Conservation (phyloP, 2,113 vertebrate genomes). For the Ciconia boyciana region DNA sequence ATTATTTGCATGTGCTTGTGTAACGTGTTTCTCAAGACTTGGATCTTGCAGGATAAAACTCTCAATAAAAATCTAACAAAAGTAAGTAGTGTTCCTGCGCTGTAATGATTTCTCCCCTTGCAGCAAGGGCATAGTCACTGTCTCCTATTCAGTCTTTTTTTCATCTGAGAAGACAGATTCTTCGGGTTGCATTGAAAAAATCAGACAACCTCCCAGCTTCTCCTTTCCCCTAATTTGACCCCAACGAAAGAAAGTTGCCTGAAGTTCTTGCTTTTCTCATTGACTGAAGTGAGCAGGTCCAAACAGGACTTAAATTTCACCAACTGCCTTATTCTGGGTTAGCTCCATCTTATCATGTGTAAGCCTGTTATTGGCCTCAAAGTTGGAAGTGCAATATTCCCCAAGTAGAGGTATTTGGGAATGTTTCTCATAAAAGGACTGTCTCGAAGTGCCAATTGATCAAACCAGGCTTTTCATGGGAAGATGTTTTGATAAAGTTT, state of each 20-base stretch:
- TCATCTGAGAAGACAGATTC: background rate
- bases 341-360: slow-evolving; percentile 51
- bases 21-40: background rate
- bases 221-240: slow-evolving; percentile 58
- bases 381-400: slow-evolving; percentile 29
- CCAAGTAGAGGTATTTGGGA: background rate
- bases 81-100: background rate
- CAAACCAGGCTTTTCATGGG: background rate
- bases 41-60: background rate
- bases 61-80: background rate
- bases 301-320: slow-evolving; percentile 36
- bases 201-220: background rate
- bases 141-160: background rate
- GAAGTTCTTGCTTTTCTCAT: slow-evolving; percentile 43
- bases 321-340: slow-evolving; percentile 27
- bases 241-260: slow-evolving; percentile 39
- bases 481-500: background rate
- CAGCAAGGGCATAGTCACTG: background rate
- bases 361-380: slow-evolving; percentile 38
- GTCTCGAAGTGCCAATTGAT: background rate
- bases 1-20: background rate
- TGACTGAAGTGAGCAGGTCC: slow-evolving; percentile 29
- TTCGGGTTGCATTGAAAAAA: background rate
- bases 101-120: background rate
- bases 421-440: background rate